Conservation (phyloP, 2,888 invertebrate species). For the Buathra laborator region DNA sequence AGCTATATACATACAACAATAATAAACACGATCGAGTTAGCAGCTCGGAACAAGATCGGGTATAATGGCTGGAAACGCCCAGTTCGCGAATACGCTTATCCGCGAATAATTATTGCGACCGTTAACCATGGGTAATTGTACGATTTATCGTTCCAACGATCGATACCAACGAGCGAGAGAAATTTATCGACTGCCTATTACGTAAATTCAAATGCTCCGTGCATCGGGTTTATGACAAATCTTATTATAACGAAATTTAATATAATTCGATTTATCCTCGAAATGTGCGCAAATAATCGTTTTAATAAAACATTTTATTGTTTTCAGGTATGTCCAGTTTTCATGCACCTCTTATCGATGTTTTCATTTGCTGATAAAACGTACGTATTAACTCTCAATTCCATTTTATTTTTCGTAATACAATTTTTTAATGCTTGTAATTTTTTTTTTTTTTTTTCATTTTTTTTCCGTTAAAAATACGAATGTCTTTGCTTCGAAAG, state of each 20-base stretch:
- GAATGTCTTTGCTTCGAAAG: background rate
- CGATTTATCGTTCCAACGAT: constrained; percentile 57
- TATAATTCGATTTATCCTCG: background rate
- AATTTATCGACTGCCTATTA: constrained; percentile 32
- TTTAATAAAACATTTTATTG: background rate
- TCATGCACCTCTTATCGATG: background rate
- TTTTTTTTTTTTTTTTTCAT: background rate
- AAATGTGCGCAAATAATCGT: constrained; percentile 3
- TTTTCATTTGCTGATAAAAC: background rate
- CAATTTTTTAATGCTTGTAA: background rate
- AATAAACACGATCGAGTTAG: constrained; percentile 34
- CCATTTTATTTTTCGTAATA: too few relatives aligned
- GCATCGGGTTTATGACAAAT: background rate
- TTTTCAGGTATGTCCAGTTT: constrained; percentile 45
- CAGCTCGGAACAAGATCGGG: constrained; percentile 47
- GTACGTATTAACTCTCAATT: constrained; percentile 7
- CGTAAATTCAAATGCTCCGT: constrained; percentile 11
- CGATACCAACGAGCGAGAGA: constrained; percentile 10
- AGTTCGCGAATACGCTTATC: constrained; percentile 29
- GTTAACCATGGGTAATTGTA: constrained; percentile 52
- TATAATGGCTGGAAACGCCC: constrained; percentile 45
- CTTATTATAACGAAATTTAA: background rate
- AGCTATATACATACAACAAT: constrained; percentile 20
- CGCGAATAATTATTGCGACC: constrained; percentile 52
- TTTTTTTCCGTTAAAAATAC: background rate